phyloP scores from a whole-genome alignment of 1,140 invertebrate genomes.

The Popillia japonica region DNA sequence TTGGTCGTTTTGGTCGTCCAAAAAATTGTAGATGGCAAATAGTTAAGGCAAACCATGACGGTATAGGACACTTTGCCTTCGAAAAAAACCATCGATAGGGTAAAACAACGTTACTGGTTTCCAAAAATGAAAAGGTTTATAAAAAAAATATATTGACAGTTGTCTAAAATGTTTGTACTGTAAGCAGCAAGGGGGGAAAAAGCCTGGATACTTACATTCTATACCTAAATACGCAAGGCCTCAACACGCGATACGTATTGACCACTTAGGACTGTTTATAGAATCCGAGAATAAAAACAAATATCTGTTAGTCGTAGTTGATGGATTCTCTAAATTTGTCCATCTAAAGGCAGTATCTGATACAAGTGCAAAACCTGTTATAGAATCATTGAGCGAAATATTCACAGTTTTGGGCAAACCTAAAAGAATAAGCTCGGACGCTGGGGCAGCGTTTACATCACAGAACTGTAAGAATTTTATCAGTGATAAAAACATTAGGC shows the following conservation, averaged over 20 bases:
- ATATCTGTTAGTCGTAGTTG: neutral
- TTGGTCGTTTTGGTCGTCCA: no score
- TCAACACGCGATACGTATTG: no score
- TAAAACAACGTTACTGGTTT: neutral
- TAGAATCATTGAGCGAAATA: neutral
- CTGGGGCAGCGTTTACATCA: neutral
- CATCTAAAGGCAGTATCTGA: neutral
- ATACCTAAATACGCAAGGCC: no score
- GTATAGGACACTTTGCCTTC: slow-evolving; percentile 16
- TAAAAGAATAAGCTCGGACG: neutral
- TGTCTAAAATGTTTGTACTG: no score
- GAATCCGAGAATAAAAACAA: no score
- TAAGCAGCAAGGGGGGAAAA: no score
- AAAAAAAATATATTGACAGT: no score
- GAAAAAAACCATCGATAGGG: neutral
- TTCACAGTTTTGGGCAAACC: neutral
- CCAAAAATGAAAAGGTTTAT: no score
- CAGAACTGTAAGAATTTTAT: neutral
- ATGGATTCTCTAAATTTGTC: neutral
- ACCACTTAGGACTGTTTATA: no score
- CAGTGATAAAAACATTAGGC: neutral
- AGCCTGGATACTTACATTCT: no score
- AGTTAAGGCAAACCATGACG: neutral
- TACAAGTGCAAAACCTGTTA: neutral
- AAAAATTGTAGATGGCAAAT: slow-evolving; percentile 9